Evolutionary conservation across 2,113 vertebrate genomes (phyloP).

Genomic region (Gobiocypris rarus): DNA sequence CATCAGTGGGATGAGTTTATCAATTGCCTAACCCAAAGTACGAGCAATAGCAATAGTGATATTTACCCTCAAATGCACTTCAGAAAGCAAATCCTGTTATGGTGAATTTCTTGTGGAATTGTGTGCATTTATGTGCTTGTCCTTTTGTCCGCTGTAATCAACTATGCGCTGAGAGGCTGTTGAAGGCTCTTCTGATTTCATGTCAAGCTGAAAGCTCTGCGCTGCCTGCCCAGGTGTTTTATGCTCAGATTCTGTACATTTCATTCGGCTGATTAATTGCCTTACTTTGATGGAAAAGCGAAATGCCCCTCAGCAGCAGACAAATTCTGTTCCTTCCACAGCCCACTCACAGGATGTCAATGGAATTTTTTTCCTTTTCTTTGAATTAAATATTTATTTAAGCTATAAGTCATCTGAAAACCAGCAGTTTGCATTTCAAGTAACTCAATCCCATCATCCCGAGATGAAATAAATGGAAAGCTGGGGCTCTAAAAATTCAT

Average conservation of each 20-base stretch:
- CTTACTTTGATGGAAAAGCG: slow-evolving; percentile 55
- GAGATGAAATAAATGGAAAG: not conserved
- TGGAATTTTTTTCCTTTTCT: slow-evolving; percentile 43
- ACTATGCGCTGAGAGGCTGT: not conserved
- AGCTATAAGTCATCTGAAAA: not conserved
- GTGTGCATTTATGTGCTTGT: slow-evolving; percentile 10
- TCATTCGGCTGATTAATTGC: slow-evolving; percentile 71
- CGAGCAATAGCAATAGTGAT: not conserved
- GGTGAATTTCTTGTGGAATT: not conserved
- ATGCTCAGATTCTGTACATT: slow-evolving; percentile 68
- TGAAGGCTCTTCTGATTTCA: slow-evolving; percentile 35
- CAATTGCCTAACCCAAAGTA: not conserved
- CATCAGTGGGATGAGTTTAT: not conserved
- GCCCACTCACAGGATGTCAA: slow-evolving; percentile 54
- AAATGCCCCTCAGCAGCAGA: slow-evolving; percentile 47
- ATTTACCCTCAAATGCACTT: not conserved
- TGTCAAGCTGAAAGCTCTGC: slow-evolving; percentile 60
- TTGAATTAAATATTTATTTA: not conserved
- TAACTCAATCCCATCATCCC: not conserved
- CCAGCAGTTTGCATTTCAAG: not conserved
- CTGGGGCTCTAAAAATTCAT: not conserved
- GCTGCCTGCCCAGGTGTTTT: slow-evolving; percentile 65
- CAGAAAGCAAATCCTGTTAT: not conserved
- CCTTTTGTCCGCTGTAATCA: not conserved
- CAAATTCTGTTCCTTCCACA: slow-evolving; percentile 35